These are phyloP conservation scores for Eilema griseolum DNA, from an alignment of 2,888 invertebrate species.

Conservation along the genomic window DNA sequence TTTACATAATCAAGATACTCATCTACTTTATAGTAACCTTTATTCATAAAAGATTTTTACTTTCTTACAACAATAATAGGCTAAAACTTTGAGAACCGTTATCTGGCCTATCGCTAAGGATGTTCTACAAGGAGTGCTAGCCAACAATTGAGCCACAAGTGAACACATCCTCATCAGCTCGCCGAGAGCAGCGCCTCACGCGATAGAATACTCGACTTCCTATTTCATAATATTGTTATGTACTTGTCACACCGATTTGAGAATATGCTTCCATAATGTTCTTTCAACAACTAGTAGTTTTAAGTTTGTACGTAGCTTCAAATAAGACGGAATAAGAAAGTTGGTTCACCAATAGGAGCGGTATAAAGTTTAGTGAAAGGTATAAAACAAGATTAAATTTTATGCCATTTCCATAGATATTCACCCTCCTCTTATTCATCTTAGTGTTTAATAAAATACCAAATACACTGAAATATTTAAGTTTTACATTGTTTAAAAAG, in stretches of 20 bases:
- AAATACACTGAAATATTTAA: too few species aligned
- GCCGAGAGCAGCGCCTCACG: constrained; percentile 67
- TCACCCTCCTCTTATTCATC: too few species aligned
- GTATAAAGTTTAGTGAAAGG: too few species aligned
- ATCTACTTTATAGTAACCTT: too few species aligned
- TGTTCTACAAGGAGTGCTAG: constrained; percentile 75
- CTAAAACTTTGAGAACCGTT: constrained; percentile 64
- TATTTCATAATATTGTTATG: constrained; percentile 50
- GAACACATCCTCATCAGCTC: constrained; percentile 83
- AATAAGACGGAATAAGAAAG: too few species aligned
- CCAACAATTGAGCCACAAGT: constrained; percentile 83
- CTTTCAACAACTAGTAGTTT: background rate
- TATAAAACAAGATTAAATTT: too few species aligned
- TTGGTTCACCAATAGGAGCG: too few species aligned
- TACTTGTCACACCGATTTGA: constrained; percentile 25
- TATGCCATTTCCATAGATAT: too few species aligned
- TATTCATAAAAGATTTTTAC: background rate
- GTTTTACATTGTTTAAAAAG: too few species aligned
- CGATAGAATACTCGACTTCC: constrained; percentile 48
- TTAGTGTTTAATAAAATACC: too few species aligned
- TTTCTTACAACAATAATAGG: constrained; percentile 5
- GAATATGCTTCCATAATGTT: background rate
- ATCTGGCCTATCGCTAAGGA: constrained; percentile 68
- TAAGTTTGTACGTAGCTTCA: too few species aligned
- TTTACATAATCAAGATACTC: too few species aligned